Base-by-base conservation (phyloP, 64 coral and sea anemone species). In the Catalaphyllia jardinei region DNA sequence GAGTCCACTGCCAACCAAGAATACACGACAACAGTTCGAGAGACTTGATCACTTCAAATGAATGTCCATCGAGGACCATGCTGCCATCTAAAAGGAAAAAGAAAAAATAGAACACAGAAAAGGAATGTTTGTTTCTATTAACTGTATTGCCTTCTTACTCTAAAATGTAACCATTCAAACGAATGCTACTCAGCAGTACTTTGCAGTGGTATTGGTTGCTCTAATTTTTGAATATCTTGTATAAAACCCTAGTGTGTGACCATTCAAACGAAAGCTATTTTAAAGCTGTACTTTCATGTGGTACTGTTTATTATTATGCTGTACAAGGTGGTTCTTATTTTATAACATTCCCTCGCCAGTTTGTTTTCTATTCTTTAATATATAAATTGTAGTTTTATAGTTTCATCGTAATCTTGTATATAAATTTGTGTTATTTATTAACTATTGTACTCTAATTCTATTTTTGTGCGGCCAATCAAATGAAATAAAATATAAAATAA, bases 1-100 rank as follows among this genome's bases (percentile, higher is more conserved):
- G 51, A 12, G 80, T 82, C 96, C 96, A 99, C 60, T 84, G 76
- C 96, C 96, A 95, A 52, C 96, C 96, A 42, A 93, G 87, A 18
- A 93, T 63, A 88, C 87, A 91, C 0, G 88, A 61, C 20, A 99
- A 19, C 13, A 99, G 86, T 35, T 99, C 93, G 6, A 99, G 67
- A 8, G 90, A 89, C 60, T 99, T 99, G 38, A 99, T 25, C 0
- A 87, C 57, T 33, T 99, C 96, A 88, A 92, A 99, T 22, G 87
- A 82, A 83, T 63, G 51, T 38, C 69, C 42, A 60, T 83, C 88
- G 35, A 89, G 71, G 39, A 76, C 24, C 49, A 78, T 51, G 35
- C 7, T 30, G 59, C 91, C 91, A 73, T 91, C 94, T 96, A 57
- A 18, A 71, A 60, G 1, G 55, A 31, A 39, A 79, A 89, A 22